Conservation (phyloP, 2,797 vertebrate species). For the Fratercula arctica region DNA sequence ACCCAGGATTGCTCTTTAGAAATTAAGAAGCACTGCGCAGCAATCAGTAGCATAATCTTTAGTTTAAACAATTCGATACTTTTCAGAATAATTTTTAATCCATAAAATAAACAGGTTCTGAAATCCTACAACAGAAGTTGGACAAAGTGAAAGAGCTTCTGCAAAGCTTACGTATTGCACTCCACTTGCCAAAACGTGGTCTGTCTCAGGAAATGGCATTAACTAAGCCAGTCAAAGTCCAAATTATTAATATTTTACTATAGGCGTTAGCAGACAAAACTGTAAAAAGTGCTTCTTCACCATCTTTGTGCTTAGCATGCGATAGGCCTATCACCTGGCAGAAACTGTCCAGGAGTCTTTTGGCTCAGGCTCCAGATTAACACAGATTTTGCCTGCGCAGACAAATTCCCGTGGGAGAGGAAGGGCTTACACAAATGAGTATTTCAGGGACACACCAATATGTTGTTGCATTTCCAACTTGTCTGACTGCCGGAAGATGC, state of each 20-base stretch:
- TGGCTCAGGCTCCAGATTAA: background rate
- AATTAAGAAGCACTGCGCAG: background rate
- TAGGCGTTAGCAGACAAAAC: background rate
- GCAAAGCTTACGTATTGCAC: background rate
- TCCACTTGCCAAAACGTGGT: background rate
- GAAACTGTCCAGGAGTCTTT: background rate
- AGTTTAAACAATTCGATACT: background rate
- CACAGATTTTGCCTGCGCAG: background rate
- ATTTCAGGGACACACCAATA: background rate
- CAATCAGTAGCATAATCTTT: background rate
- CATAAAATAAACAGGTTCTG: background rate
- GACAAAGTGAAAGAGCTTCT: background rate
- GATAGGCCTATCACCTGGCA: background rate
- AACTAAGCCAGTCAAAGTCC: background rate
- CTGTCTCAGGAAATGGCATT: background rate
- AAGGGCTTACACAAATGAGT: background rate
- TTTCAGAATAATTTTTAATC: background rate
- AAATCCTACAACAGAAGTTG: background rate
- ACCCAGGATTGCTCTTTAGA: background rate
- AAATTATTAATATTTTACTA: constrained; percentile 2
- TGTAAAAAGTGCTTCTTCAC: background rate
- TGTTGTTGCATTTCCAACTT: background rate
- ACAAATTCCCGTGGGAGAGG: background rate
- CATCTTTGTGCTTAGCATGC: background rate
- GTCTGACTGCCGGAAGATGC: background rate